These are phyloP conservation scores for Brachyhypopomus occidentalis DNA, from an alignment of 2,113 vertebrate genomes.

Conservation along the genomic window DNA sequence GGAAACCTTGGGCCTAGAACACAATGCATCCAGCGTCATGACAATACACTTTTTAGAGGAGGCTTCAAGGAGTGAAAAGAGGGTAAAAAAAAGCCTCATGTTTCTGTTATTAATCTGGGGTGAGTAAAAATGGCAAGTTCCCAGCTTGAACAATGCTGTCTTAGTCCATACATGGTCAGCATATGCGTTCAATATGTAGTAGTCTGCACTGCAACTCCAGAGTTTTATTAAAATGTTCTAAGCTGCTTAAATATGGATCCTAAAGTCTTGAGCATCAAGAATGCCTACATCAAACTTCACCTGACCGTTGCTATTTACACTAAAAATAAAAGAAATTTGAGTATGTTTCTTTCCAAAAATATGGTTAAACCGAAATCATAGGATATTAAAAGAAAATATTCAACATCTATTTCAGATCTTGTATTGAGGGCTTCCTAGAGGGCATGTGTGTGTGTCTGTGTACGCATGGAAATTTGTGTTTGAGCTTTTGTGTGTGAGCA, in stretches of 20 bases:
- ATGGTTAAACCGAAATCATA: no score
- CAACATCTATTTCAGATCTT: neutral
- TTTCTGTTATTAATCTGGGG: slow-evolving; percentile 24
- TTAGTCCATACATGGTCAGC: neutral
- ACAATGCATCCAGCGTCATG: slow-evolving; percentile 70
- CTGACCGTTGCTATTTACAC: no score
- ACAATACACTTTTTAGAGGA: slow-evolving; percentile 68
- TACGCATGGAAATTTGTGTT: neutral
- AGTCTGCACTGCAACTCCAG: neutral
- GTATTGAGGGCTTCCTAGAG: neutral
- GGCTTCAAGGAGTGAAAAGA: neutral
- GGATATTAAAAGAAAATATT: neutral
- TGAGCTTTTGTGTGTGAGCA: neutral
- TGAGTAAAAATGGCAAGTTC: slow-evolving; percentile 12
- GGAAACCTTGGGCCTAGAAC: slow-evolving; percentile 97
- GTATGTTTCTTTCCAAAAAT: no score
- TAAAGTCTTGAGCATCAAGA: no score
- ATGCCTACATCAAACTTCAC: no score
- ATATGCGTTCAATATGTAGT: neutral
- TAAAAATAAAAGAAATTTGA: no score
- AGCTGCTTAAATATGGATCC: no score
- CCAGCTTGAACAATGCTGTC: slow-evolving; percentile 28
- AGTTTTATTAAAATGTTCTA: no score
- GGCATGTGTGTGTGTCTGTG: neutral
- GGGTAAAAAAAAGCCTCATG: slow-evolving; percentile 1